Evolutionary conservation across 2,797 vertebrate species (phyloP).

Genomic region (Urophycis tenuis): DNA sequence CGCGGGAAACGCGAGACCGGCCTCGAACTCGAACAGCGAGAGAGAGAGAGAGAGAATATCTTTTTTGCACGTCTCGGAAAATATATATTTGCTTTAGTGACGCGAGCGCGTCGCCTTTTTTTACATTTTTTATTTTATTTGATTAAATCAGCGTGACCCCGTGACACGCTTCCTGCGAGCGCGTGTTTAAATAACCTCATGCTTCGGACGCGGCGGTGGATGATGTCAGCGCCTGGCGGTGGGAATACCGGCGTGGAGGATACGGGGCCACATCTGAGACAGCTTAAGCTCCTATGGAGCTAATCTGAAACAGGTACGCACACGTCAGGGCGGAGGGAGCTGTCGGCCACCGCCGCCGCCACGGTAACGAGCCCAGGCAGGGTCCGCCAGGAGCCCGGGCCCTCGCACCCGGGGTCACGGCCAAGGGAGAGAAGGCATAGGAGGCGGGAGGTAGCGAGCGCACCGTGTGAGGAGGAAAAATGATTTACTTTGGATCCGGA

Average conservation of each 20-base stretch:
- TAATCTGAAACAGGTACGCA: conserved; percentile 61
- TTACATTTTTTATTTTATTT: too few species aligned
- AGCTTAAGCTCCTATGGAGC: conserved; percentile 34
- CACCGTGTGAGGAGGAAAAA: conserved; percentile 68
- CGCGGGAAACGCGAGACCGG: background rate
- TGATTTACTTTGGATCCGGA: conserved; percentile 69
- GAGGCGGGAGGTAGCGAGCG: conserved; percentile 72
- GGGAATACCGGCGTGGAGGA: conserved; percentile 33
- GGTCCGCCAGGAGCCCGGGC: conserved; percentile 63
- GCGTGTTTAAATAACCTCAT: conserved; percentile 54
- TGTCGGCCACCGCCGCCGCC: conserved; percentile 49
- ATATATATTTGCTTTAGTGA: conserved; percentile 1
- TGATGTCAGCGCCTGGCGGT: conserved; percentile 40
- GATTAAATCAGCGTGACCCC: conserved; percentile 53
- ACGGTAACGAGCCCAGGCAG: conserved; percentile 50
- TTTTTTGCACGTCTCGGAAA: background rate
- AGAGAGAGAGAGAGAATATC: background rate
- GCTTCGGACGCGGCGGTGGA: conserved; percentile 36
- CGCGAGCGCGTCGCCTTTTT: background rate
- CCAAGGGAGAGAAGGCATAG: conserved; percentile 72
- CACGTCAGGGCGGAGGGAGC: conserved; percentile 38
- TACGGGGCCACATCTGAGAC: background rate
- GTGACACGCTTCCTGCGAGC: conserved; percentile 36
- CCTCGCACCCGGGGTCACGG: conserved; percentile 76
- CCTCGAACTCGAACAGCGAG: background rate